Percentiles rank a stretch among this genome's conserved stretches.
phyloP scores from a whole-genome alignment of 2,113 vertebrate species.

The Globicephala melas region DNA sequence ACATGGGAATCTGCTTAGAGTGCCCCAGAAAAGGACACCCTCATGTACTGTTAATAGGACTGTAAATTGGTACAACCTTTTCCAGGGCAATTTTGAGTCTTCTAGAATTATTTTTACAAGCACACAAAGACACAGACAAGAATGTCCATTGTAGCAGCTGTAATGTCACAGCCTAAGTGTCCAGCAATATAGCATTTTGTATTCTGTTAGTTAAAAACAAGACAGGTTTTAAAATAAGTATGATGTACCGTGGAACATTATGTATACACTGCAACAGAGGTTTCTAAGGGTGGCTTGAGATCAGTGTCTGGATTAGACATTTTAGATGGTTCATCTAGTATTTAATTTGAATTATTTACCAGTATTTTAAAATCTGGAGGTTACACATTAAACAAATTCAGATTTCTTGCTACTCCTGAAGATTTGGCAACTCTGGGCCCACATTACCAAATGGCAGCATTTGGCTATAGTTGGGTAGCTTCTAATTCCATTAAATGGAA shows the following conservation, averaged over 20 bases:
- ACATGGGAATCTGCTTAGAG: neutral
- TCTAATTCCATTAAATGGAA: neutral
- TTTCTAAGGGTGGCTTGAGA: neutral
- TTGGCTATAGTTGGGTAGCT: neutral
- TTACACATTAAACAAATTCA: neutral
- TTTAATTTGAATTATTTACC: constrained; percentile 21
- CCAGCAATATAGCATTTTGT: neutral
- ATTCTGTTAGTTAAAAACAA: neutral
- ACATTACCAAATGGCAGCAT: neutral
- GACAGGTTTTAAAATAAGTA: neutral
- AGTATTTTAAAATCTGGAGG: constrained; percentile 23
- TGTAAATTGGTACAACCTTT: neutral
- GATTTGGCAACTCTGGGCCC: neutral
- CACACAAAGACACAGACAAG: neutral
- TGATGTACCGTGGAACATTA: neutral
- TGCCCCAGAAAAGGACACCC: neutral
- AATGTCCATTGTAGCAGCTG: neutral
- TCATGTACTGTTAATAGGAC: neutral
- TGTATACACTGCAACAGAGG: neutral
- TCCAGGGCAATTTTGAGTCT: neutral
- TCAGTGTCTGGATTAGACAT: neutral
- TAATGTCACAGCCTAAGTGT: neutral
- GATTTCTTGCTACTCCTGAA: constrained; percentile 7
- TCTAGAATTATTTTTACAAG: neutral
- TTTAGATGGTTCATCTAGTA: neutral